A percentile compares a stretch with the other conserved stretches of the same genome.
These are phyloP conservation scores for Pelodiscus sinensis DNA, from an alignment of 2,113 vertebrate genomes.

Conservation along the genomic window DNA sequence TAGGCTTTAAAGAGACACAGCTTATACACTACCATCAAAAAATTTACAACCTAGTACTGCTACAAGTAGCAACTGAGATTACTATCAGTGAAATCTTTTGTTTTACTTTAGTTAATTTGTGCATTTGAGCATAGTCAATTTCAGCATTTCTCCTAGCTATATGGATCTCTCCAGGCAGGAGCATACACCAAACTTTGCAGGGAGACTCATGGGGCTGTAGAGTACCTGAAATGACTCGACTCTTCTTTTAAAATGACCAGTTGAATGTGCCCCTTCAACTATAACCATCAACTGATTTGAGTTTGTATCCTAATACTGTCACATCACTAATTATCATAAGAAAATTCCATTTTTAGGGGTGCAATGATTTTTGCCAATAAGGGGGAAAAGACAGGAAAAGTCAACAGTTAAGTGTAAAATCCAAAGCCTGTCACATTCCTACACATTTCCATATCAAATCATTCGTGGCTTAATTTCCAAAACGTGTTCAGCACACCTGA, in stretches of 20 bases:
- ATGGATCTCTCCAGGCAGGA: not conserved
- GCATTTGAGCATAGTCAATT: slow-evolving; percentile 2
- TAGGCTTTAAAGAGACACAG: not conserved
- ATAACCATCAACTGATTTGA: not conserved
- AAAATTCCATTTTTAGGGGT: not conserved
- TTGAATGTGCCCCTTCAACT: not conserved
- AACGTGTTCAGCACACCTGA: not conserved
- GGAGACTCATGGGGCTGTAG: not conserved
- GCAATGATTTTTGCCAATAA: not conserved
- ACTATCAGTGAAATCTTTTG: not conserved
- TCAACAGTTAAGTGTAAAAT: not conserved
- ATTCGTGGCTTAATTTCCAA: not conserved
- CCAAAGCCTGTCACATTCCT: not conserved
- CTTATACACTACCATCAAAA: not conserved
- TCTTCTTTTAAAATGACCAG: not conserved
- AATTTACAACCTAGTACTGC: not conserved
- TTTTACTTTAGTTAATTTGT: not conserved
- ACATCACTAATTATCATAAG: not conserved
- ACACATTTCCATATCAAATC: not conserved
- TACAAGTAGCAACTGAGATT: not conserved
- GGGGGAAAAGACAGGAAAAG: not conserved
- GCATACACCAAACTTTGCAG: not conserved
- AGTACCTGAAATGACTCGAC: not conserved
- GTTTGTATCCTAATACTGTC: not conserved
- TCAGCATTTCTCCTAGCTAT: not conserved